These are phyloP conservation scores for Nanger granti DNA, from an alignment of 2,113 vertebrate genomes.

Conservation along the genomic window DNA sequence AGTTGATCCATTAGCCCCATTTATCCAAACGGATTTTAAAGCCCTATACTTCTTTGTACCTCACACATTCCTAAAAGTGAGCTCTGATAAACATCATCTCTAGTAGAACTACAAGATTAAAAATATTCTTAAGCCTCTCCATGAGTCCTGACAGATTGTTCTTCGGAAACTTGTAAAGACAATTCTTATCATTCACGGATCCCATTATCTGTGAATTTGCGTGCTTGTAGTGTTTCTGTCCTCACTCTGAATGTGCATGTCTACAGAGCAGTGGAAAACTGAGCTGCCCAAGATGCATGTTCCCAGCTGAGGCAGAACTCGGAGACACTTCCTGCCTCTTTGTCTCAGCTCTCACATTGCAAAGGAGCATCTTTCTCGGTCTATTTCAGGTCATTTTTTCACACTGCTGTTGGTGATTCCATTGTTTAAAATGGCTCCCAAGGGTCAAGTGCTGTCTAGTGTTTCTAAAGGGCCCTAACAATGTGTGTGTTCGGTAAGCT, in stretches of 20 bases:
- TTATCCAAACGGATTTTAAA: background rate
- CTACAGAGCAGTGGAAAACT: background rate
- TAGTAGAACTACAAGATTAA: background rate
- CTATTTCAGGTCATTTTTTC: background rate
- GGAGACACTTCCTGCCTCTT: background rate
- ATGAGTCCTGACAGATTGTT: background rate
- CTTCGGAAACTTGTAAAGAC: background rate
- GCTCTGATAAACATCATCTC: background rate
- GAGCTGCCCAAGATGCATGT: background rate
- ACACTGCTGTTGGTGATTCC: background rate
- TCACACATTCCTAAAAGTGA: background rate
- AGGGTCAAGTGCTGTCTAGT: background rate
- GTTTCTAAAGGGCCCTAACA: background rate
- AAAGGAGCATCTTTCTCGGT: background rate
- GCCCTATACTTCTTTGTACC: background rate
- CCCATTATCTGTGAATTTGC: background rate
- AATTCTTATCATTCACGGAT: background rate
- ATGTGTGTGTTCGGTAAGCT: background rate
- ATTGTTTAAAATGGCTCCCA: background rate
- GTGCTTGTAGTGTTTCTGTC: background rate
- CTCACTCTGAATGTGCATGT: background rate
- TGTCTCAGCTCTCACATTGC: background rate
- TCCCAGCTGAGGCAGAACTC: background rate
- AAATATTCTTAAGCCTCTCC: background rate
- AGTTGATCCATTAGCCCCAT: background rate